Evolutionary conservation across 2,797 vertebrate species (phyloP), one percentile per base, ranked within the genome.

Genomic region (Argyrosomus regius): DNA sequence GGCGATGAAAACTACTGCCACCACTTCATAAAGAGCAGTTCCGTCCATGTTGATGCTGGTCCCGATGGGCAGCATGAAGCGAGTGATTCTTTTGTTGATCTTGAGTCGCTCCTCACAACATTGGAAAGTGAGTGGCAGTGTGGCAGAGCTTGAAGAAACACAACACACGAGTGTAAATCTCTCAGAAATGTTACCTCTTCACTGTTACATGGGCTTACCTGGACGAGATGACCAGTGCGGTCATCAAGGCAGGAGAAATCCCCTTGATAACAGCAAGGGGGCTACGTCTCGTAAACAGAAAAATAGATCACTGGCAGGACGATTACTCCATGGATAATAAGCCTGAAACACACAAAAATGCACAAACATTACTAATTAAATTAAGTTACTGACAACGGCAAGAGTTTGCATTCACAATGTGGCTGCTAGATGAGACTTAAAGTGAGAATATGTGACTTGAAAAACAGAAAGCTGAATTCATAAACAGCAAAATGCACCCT

Each of bases 341-440:
- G 72, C 46, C 81, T 83, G 56, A 58, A 79, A 66, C 22, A 58
- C n/a, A 12, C 8, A 63, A 52, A 2, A 69, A 24, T 0, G 49
- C 13, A 41, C 10, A 5, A 45, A 6, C 0, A 52, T 20, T 20
- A 63, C 14, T n/a, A 14, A 35, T 22, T 22, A n/a, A 14, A 35
- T 22, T 22, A n/a, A 4, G 48, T 58, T 10, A 49, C 26, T 26
- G 26, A 26, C 26, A 49, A 28, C 24, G 20, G n/a, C 12, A 60
- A 22, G 35, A 61, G 52, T 50, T 45, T 56, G 22, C 22, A 26
- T 31, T 45, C 10, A n/a, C 39, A 31, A 8, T 43, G 59, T 3
- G 9, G n/a, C 45, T 49, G 45, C 11, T 52, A 10, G 18, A 26
- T 2, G 26, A 26, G 26, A 26, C 26, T 26, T 26, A 26, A 3